A percentile compares a stretch with the other conserved stretches of the same genome.
phyloP scores from a whole-genome alignment of 1,140 invertebrate species.

The Zeugodacus cucurbitae region DNA sequence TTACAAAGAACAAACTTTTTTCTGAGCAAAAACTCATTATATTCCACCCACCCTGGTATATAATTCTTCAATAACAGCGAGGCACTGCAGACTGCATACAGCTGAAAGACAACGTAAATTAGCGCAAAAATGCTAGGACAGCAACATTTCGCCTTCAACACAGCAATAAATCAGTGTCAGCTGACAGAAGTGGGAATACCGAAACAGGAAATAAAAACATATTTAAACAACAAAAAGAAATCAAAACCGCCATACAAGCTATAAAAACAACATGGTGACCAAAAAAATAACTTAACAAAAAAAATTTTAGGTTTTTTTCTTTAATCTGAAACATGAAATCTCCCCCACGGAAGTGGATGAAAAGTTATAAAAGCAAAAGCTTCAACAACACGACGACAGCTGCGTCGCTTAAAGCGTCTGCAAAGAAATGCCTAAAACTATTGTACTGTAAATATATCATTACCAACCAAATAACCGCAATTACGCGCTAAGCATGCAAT shows the following conservation, averaged over 20 bases:
- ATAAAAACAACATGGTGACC: not conserved
- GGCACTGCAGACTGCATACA: not conserved
- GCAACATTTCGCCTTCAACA: not conserved
- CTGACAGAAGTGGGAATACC: not conserved
- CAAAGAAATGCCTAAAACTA: not conserved
- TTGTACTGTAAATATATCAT: not conserved
- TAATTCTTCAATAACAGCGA: too few species aligned
- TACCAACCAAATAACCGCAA: not conserved
- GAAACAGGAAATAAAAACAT: not conserved
- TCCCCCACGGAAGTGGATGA: not conserved
- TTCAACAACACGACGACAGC: not conserved
- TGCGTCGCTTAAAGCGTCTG: too few species aligned
- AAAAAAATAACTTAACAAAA: not conserved
- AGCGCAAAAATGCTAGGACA: not conserved
- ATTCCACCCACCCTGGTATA: too few species aligned
- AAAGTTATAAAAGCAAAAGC: not conserved
- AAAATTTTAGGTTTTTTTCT: not conserved
- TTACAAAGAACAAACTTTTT: too few species aligned
- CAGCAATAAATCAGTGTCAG: conserved; percentile 19
- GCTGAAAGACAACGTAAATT: not conserved
- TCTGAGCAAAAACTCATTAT: too few species aligned
- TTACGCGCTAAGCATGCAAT: not conserved
- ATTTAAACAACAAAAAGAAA: not conserved
- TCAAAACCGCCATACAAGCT: not conserved
- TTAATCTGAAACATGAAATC: not conserved